A percentile compares a stretch with the other conserved stretches of the same genome.
Conservation (phyloP, 1,140 invertebrate genomes). For the Sinonovacula constricta region DNA sequence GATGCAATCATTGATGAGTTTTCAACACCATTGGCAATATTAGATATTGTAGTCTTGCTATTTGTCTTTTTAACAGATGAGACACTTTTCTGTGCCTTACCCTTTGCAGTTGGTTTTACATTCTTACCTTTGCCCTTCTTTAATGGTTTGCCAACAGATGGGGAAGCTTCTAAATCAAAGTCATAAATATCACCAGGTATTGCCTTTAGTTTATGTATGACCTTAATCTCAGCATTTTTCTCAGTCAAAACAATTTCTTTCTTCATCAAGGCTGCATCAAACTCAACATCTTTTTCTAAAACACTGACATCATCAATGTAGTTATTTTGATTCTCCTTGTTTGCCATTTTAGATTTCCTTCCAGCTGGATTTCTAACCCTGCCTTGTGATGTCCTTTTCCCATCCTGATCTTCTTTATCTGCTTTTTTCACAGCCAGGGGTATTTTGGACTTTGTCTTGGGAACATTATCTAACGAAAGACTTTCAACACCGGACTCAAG, state of each 20-base stretch:
- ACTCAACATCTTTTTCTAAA: background rate
- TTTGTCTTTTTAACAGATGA: too few relatives aligned
- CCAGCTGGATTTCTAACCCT: background rate
- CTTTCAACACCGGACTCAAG: background rate
- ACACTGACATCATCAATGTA: background rate
- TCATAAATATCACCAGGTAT: constrained; percentile 31
- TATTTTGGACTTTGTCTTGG: background rate
- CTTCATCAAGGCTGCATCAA: too few relatives aligned
- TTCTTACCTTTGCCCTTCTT: constrained; percentile 8
- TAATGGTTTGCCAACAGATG: constrained; percentile 9
- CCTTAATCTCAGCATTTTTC: background rate
- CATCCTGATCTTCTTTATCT: background rate
- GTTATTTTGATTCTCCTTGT: too few relatives aligned
- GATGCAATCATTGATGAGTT: too few relatives aligned
- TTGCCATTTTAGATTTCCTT: background rate
- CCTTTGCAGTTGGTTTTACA: constrained; percentile 9
- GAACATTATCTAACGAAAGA: background rate
- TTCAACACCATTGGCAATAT: too few relatives aligned
- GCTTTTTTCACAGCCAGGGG: background rate
- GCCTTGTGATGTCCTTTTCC: background rate
- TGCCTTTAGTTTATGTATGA: background rate
- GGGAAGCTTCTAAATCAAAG: constrained; percentile 30
- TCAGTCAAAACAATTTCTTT: too few relatives aligned
- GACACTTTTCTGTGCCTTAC: background rate
- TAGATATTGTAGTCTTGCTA: too few relatives aligned